Evolutionary conservation across 2,888 invertebrate genomes (phyloP).

Genomic region (Polymixis flavicincta): DNA sequence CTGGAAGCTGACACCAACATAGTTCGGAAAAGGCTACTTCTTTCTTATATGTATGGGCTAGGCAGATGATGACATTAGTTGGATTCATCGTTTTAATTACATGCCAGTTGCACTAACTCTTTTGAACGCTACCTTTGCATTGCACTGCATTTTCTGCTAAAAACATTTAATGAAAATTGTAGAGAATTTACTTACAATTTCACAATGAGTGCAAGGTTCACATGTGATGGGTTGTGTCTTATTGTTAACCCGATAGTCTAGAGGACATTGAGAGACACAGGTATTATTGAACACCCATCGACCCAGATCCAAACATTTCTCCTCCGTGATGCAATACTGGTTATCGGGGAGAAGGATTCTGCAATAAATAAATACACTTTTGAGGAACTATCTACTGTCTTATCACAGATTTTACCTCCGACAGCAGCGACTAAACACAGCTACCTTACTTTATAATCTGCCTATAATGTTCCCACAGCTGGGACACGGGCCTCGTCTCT

Average conservation of each 20-base stretch:
- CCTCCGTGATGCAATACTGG: slow-evolving; percentile 93
- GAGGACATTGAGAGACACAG: slow-evolving; percentile 90
- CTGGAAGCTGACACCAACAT: no score
- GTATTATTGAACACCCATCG: slow-evolving; percentile 91
- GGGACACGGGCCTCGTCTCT: no score
- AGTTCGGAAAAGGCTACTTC: not conserved
- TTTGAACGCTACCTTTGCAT: no score
- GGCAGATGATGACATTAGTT: not conserved
- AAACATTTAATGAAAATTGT: not conserved
- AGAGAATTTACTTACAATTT: slow-evolving; percentile 70
- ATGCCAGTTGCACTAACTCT: no score
- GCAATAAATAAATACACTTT: slow-evolving; percentile 53
- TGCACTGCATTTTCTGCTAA: not conserved
- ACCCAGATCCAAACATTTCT: slow-evolving; percentile 91
- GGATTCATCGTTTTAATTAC: no score
- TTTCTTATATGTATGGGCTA: not conserved
- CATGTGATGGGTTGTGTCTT: slow-evolving; percentile 66
- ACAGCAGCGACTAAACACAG: not conserved
- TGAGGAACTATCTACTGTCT: not conserved
- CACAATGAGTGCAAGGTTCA: slow-evolving; percentile 74
- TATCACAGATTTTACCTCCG: not conserved
- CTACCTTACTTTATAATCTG: not conserved
- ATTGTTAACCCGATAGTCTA: slow-evolving; percentile 70
- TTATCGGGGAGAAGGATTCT: slow-evolving; percentile 89
- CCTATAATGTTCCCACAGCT: no score